A percentile compares a stretch with the other conserved stretches of the same genome.
These are phyloP conservation scores for Rhinolophus ferrumequinum DNA, from an alignment of 2,113 vertebrate species.

Conservation along the genomic window DNA sequence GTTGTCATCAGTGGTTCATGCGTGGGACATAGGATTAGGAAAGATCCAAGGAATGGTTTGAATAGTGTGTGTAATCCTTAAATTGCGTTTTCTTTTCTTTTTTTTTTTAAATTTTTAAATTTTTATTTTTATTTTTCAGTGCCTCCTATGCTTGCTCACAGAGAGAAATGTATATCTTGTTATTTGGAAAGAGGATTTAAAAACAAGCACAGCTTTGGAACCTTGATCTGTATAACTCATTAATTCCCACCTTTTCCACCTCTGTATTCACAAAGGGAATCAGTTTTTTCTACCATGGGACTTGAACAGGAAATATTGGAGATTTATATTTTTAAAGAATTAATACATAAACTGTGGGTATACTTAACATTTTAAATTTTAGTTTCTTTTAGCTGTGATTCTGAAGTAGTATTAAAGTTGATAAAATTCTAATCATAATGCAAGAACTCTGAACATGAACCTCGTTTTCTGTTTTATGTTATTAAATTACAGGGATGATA, in stretches of 20 bases:
- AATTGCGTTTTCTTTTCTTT: not conserved
- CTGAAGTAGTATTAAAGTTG: not conserved
- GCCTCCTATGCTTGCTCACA: not conserved
- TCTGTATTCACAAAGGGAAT: not conserved
- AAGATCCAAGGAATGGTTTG: not conserved
- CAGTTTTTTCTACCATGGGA: not conserved
- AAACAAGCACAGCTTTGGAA: not conserved
- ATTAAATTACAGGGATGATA: not conserved
- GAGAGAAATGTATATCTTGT: not conserved
- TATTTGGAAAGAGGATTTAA: not conserved
- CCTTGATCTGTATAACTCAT: not conserved
- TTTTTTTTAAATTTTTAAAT: not conserved
- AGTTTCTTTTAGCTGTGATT: constrained; percentile 29
- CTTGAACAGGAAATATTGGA: constrained; percentile 21
- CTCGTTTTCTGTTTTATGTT: not conserved
- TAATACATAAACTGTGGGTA: not conserved
- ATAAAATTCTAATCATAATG: not conserved
- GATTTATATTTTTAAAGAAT: constrained; percentile 50
- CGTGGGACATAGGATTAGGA: not conserved
- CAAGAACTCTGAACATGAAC: not conserved
- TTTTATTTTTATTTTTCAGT: not conserved
- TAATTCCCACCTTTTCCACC: not conserved
- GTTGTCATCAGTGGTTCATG: not conserved
- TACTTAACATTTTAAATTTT: constrained; percentile 37
- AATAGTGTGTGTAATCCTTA: not conserved